Conservation (phyloP, 1,140 invertebrate species). For the Thaumatotibia leucotreta region DNA sequence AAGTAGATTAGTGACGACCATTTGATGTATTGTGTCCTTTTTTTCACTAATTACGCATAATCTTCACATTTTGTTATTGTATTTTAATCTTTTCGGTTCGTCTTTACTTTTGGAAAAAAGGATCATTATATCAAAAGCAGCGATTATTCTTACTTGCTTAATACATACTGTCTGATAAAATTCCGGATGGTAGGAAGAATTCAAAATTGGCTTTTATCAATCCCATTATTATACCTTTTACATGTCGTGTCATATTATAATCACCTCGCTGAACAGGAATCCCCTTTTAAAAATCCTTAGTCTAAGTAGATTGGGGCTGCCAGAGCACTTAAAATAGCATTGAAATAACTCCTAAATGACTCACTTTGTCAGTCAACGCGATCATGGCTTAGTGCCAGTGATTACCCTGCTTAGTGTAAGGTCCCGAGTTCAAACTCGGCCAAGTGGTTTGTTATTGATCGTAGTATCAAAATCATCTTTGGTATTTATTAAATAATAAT, state of each 20-base stretch:
- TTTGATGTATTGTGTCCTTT: background rate
- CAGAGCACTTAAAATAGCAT: background rate
- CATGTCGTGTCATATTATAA: background rate
- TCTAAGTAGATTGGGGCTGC: background rate
- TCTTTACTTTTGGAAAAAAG: too few relatives aligned
- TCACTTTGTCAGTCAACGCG: background rate
- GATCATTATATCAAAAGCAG: too few relatives aligned
- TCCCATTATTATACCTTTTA: background rate
- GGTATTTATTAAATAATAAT: too few relatives aligned
- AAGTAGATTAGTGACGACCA: background rate
- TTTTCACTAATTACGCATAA: background rate
- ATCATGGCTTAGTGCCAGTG: background rate
- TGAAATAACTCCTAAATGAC: background rate
- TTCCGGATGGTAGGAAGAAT: too few relatives aligned
- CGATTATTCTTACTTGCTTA: background rate
- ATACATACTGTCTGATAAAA: background rate
- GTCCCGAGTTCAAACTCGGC: background rate
- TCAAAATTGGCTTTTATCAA: background rate
- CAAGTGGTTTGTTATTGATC: background rate
- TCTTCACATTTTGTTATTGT: background rate
- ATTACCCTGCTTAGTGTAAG: background rate
- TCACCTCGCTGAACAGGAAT: background rate
- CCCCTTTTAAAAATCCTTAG: background rate
- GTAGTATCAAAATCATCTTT: background rate
- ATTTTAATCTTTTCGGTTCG: too few relatives aligned